Percentiles rank a stretch among this genome's conserved stretches.
Conservation (phyloP, 2,113 vertebrate genomes). For the Haemorhous mexicanus region DNA sequence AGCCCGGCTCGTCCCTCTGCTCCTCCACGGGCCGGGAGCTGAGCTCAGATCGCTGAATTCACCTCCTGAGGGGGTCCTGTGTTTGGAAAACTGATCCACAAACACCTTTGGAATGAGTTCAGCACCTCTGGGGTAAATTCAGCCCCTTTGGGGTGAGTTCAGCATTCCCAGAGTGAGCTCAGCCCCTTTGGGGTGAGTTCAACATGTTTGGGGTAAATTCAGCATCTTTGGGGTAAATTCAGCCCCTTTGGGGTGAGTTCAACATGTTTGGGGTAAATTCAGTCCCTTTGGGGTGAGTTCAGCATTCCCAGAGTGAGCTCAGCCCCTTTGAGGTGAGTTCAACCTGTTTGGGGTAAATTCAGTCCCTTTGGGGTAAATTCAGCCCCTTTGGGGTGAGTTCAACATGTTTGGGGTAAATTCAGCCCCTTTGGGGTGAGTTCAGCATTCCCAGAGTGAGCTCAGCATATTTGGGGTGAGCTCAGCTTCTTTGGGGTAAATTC, state of each 20-base stretch:
- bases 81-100: too few relatives aligned
- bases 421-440: accelerated
- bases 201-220: accelerated
- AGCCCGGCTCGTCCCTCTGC: background rate
- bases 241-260: accelerated
- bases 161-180: background rate
- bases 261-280: accelerated
- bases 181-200: accelerated
- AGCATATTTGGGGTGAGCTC: accelerated
- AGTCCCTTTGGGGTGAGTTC: accelerated
- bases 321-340: accelerated
- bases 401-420: accelerated
- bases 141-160: accelerated
- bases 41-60: background rate
- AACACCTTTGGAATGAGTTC: background rate
- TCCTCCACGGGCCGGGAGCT: background rate
- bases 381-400: background rate
- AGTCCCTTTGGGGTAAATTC: background rate
- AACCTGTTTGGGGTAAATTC: background rate
- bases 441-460: background rate
- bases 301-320: background rate
- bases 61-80: background rate
- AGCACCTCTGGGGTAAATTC: accelerated
- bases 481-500: too few relatives aligned
- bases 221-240: accelerated